These are phyloP conservation scores for Tenthredo scrophulariae DNA, from an alignment of 2,888 invertebrate species.

Conservation along the genomic window DNA sequence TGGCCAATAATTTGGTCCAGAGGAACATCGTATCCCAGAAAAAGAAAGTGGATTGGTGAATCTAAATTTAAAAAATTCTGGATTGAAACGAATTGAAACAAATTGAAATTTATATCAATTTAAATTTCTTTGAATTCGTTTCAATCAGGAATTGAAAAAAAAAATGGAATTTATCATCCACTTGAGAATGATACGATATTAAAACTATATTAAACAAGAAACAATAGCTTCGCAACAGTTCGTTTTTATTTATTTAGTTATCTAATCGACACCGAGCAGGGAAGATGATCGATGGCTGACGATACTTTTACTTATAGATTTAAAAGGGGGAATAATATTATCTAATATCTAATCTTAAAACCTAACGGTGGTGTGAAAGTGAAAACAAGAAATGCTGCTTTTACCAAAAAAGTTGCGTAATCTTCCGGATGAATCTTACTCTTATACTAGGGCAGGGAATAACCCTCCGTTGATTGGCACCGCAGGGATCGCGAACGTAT, in stretches of 20 bases:
- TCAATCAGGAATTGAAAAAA: no score
- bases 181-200: not conserved
- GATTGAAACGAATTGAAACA: no score
- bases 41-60: no score
- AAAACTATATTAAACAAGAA: not conserved
- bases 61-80: no score
- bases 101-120: no score
- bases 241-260: not conserved
- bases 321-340: not conserved
- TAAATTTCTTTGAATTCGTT: no score
- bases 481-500: constrained; percentile 1
- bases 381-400: constrained; percentile 5
- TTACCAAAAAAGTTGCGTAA: not conserved
- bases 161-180: no score
- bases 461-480: constrained; percentile 45
- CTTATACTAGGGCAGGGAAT: not conserved
- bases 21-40: not conserved
- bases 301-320: not conserved
- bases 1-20: not conserved
- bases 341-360: not conserved
- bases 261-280: not conserved
- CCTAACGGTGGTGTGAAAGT: not conserved
- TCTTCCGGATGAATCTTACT: not conserved
- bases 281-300: not conserved
- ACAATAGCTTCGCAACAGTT: not conserved